Evolutionary conservation across 53 echinoderm and acorn worm genomes (phyloP).

Genomic region (Paracentrotus lividus): DNA sequence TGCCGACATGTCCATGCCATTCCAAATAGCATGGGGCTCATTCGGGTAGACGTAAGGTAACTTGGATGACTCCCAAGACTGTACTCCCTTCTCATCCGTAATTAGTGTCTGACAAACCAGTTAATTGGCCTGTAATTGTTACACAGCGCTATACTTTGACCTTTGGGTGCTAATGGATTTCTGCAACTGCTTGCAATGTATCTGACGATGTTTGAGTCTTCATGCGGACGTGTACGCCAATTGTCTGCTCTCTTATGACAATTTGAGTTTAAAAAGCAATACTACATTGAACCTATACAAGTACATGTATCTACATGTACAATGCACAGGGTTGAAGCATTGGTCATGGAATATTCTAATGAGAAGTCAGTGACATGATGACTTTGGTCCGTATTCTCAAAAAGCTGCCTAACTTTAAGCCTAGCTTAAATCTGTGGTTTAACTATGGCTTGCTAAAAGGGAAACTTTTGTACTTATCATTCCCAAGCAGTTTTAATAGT

Average conservation of each 20-base stretch:
- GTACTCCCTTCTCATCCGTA: constrained; percentile 27
- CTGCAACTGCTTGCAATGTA: neutral
- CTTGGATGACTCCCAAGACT: constrained; percentile 12
- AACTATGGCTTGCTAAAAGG: too few species aligned
- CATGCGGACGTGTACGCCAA: neutral
- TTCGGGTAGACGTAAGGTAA: neutral
- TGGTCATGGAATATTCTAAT: neutral
- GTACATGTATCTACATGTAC: too few species aligned
- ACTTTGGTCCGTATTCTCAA: too few species aligned
- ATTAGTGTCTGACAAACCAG: constrained; percentile 41
- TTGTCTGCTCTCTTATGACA: neutral
- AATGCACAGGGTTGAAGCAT: too few species aligned
- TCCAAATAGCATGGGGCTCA: constrained; percentile 23
- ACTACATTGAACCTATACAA: too few species aligned
- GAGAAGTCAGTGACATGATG: neutral
- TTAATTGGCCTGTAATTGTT: constrained; percentile 58
- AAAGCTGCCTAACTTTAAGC: too few species aligned
- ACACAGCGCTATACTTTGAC: constrained; percentile 13
- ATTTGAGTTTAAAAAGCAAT: neutral
- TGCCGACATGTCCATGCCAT: neutral
- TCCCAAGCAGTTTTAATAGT: too few species aligned
- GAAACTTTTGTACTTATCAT: too few species aligned
- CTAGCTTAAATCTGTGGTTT: too few species aligned
- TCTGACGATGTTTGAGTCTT: neutral
- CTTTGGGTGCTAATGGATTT: neutral